Evolutionary conservation across 2,797 vertebrate genomes (phyloP), one percentile per base, ranked within the genome.

Genomic region (Darevskia mixta): DNA sequence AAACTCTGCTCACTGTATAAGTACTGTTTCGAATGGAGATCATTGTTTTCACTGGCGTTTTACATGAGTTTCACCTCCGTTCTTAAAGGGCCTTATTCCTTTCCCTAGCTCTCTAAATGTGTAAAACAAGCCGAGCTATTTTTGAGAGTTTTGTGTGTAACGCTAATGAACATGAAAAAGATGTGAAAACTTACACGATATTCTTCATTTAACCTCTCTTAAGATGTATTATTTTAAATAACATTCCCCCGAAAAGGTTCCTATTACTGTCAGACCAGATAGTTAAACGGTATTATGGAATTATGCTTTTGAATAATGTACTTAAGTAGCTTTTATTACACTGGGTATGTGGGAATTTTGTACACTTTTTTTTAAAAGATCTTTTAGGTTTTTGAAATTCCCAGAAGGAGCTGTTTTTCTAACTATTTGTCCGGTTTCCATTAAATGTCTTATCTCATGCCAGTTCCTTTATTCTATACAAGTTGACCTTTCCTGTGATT

Each of bases 41-140:
- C 35, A 64, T 90, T 90, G 55, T 91, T 95, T 38, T 55, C 80
- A 83, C 55, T 90, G 38, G 23, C 91, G 23, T 91, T 91, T 96
- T 93, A 43, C 83, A 25, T 86, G 93, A 41, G 35, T 90, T 92
- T 82, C 77, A 17, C 41, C 66, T 82, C 9, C 27, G 25, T 89
- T 93, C 84, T 82, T 92, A 87, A 86, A 86, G 88, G 80, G 88
- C 18, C 87, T 85, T 91, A 41, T 92, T 69, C 88, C 8, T 92
- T 92, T 83, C 23, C 58, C 85, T 72, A 87, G 49, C 41, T 2
- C 1, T 27, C 64, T 82, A 49, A 82, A 84, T 0, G 0, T 77
- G 45, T 88, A 93, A 89, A 82, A 25, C 0, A 66, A 0, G 72
- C 7, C 77, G 25, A 90, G 32, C 29, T 93, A 58, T 45, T 2